Evolutionary conservation across 2,113 vertebrate genomes (phyloP), one percentile per base, ranked within the genome.

Genomic region (Phrynosoma blainvillii): DNA sequence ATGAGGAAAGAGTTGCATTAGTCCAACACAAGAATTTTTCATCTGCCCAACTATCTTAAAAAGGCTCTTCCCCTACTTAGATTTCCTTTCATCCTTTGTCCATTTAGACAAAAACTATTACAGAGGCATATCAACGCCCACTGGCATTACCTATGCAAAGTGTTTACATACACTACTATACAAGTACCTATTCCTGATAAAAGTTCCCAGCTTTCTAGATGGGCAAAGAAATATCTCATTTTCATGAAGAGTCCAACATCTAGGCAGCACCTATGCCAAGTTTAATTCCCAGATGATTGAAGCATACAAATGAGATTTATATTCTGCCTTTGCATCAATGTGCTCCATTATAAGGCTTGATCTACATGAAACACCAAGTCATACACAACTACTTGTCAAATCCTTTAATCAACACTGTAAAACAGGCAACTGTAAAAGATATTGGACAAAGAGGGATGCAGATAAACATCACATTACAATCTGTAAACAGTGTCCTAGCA

Each of bases 401-500:
- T 92, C 84, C 85, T 96, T 97, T 94, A 91, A 96, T 96, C 93
- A 78, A 94, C 84, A 91, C 82, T 82, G 79, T 73, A 32, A 89
- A 95, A 89, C 91, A 96, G 73, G 83, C 90, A 93, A 94, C 73
- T 84, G 88, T 78, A 82, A 90, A 93, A 78, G 77, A 82, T 70
- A 86, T n/a, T 0, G 1, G 32, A 91, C 78, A 92, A 93, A 93
- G 30, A 80, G 78, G 84, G 86, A 77, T 40, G 80, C 71, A 84
- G 68, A 93, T 23, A 89, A 93, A 92, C 81, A 85, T 85, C 78
- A 91, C 76, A 21, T 80, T 87, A 94, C 86, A 94, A 85, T 85
- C 79, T 85, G 75, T 80, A 93, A 94, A 95, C 89, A 92, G 87
- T 79, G 70, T 87, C 84, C 84, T 13, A 87, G 87, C 42, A 47